These are phyloP conservation scores for Barbus barbus DNA, from an alignment of 2,113 vertebrate species.

Conservation along the genomic window DNA sequence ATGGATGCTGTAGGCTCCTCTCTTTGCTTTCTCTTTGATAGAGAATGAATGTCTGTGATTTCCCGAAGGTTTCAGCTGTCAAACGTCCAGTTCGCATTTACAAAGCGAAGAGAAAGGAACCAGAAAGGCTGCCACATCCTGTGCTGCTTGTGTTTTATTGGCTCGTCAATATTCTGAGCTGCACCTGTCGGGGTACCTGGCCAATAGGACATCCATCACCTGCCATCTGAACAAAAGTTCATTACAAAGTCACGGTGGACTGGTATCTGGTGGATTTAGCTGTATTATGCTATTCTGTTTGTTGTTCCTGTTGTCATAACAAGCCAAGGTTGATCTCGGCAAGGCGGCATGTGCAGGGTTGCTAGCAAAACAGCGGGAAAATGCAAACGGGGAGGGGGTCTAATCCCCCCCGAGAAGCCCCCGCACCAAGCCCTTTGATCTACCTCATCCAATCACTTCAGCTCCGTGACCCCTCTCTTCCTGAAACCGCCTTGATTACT, in stretches of 20 bases:
- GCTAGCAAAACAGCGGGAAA: constrained; percentile 61
- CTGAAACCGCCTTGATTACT: constrained; percentile 55
- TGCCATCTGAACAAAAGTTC: constrained; percentile 59
- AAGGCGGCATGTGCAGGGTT: constrained; percentile 53
- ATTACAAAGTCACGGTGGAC: constrained; percentile 57
- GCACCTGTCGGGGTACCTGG: constrained; percentile 51
- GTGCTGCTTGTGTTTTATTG: constrained; percentile 48
- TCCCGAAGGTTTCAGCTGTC: constrained; percentile 44
- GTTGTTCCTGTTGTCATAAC: constrained; percentile 64
- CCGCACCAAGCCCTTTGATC: constrained; percentile 55
- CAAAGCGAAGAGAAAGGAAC: constrained; percentile 43
- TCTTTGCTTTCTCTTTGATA: constrained; percentile 27
- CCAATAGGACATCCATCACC: constrained; percentile 54
- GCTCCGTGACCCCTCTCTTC: constrained; percentile 49
- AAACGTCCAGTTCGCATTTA: constrained; percentile 50
- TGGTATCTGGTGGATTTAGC: constrained; percentile 56
- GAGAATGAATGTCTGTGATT: constrained; percentile 41
- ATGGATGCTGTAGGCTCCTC: constrained; percentile 26
- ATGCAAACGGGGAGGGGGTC: constrained; percentile 60
- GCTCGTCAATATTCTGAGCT: constrained; percentile 52
- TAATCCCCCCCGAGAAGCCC: constrained; percentile 58
- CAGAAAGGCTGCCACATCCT: constrained; percentile 46
- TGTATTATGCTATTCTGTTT: constrained; percentile 61
- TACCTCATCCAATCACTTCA: constrained; percentile 49
- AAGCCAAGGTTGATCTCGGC: constrained; percentile 60